Evolutionary conservation across 2,888 invertebrate genomes (phyloP).

Genomic region (Subacronicta megacephala): DNA sequence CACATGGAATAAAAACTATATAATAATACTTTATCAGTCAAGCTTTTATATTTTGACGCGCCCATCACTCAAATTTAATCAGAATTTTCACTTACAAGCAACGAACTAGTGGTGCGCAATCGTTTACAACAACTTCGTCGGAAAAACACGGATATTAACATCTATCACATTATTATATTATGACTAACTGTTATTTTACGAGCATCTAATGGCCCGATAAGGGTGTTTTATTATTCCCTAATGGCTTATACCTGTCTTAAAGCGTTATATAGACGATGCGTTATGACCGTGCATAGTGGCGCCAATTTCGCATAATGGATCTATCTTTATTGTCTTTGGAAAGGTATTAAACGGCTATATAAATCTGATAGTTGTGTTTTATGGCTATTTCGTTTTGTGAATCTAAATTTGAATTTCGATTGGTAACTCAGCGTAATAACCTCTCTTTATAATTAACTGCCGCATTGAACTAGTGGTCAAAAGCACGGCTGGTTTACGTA

Average conservation of each 20-base stretch:
- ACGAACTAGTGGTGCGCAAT: constrained; percentile 22
- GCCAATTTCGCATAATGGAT: constrained; percentile 87
- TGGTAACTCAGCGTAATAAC: background rate
- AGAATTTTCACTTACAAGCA: background rate
- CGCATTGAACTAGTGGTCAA: too few species aligned
- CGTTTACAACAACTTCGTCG: constrained; percentile 57
- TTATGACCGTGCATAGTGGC: constrained; percentile 82
- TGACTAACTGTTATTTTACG: constrained; percentile 89
- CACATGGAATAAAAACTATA: too few species aligned
- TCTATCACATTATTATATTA: constrained; percentile 85
- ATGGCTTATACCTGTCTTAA: constrained; percentile 88
- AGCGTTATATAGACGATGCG: constrained; percentile 77
- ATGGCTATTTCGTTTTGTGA: constrained; percentile 12
- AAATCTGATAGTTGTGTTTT: constrained; percentile 53
- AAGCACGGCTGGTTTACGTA: too few species aligned
- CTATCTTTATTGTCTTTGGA: constrained; percentile 79
- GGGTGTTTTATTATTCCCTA: constrained; percentile 88
- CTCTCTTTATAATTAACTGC: too few species aligned
- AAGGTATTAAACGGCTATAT: constrained; percentile 70
- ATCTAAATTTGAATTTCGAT: constrained; percentile 6
- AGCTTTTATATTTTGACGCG: background rate
- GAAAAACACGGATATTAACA: constrained; percentile 86
- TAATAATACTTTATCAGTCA: too few species aligned
- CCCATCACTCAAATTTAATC: background rate
- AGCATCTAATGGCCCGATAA: constrained; percentile 88